A percentile compares a stretch with the other conserved stretches of the same genome.
phyloP scores from a whole-genome alignment of 2,888 invertebrate genomes.

The Smittia sp. region DNA sequence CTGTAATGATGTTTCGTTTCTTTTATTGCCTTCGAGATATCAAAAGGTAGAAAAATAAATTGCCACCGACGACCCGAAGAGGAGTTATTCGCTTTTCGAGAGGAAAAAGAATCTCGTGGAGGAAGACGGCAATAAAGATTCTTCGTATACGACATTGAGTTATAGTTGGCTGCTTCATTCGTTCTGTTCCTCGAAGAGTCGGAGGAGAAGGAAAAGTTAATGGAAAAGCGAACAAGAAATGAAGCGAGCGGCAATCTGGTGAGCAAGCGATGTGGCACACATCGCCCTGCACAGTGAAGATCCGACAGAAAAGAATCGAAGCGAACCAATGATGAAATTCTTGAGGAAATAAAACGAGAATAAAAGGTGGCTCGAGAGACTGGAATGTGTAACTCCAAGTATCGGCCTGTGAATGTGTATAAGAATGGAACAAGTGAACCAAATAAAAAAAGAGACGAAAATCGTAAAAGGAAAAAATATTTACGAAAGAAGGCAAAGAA shows the following conservation, averaged over 20 bases:
- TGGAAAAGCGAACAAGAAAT: constrained; percentile 17
- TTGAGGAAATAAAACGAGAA: constrained; percentile 34
- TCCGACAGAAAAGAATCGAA: not conserved
- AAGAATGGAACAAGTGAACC: constrained; percentile 16
- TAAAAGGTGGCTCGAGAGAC: constrained; percentile 6
- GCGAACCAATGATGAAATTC: constrained; percentile 31
- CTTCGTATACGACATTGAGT: not conserved
- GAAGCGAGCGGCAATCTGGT: constrained; percentile 1
- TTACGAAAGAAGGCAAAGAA: constrained; percentile 12
- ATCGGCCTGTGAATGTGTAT: constrained; percentile 17
- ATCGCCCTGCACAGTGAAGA: not conserved
- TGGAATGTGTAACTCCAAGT: constrained; percentile 15
- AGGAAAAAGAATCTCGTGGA: not conserved
- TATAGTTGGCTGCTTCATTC: not conserved
- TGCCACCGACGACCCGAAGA: not conserved
- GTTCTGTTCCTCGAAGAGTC: not conserved
- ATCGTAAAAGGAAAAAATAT: constrained; percentile 20
- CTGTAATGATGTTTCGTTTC: constrained; percentile 33
- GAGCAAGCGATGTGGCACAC: constrained; percentile 15
- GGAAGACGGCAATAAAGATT: constrained; percentile 15
- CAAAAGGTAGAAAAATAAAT: constrained; percentile 35
- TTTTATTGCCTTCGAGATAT: constrained; percentile 35
- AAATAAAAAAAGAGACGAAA: constrained; percentile 15
- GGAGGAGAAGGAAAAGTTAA: not conserved
- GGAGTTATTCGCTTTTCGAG: not conserved